A percentile compares a stretch with the other conserved stretches of the same genome.
phyloP scores from a whole-genome alignment of 2,888 invertebrate genomes.

The Synergus laeviventris region DNA sequence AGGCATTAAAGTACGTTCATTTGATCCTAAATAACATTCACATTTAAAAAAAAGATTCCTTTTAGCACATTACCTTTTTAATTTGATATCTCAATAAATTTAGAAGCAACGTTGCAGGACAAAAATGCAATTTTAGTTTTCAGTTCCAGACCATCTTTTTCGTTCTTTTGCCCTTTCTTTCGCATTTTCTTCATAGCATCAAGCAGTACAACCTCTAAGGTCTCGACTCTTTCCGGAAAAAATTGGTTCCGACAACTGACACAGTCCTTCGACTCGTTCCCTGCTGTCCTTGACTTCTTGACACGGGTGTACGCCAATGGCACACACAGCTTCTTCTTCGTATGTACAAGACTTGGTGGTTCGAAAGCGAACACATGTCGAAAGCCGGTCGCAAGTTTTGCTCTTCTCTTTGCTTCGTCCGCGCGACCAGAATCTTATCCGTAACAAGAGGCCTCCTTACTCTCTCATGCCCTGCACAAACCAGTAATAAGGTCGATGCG shows the following conservation, averaged over 20 bases:
- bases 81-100: too few species aligned
- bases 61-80: too few species aligned
- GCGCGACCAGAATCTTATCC: constrained; percentile 51
- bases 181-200: constrained; percentile 30
- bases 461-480: constrained; percentile 31
- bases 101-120: too few species aligned
- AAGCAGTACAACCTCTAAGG: constrained; percentile 50
- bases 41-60: too few species aligned
- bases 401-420: constrained; percentile 51
- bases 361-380: constrained; percentile 45
- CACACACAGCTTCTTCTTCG: constrained; percentile 47
- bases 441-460: constrained; percentile 44
- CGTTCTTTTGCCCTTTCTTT: neutral
- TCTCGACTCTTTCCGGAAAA: constrained; percentile 54
- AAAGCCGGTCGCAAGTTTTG: constrained; percentile 55
- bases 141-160: neutral
- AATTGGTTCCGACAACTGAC: constrained; percentile 61
- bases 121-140: neutral
- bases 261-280: constrained; percentile 65
- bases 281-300: constrained; percentile 73
- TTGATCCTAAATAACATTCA: too few species aligned
- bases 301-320: constrained; percentile 65
- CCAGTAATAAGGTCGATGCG: constrained; percentile 17
- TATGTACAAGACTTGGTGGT: constrained; percentile 46
- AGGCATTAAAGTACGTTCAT: too few species aligned